phyloP scores from a whole-genome alignment of 1,140 invertebrate genomes.

The Cardiocondyla obscurior region DNA sequence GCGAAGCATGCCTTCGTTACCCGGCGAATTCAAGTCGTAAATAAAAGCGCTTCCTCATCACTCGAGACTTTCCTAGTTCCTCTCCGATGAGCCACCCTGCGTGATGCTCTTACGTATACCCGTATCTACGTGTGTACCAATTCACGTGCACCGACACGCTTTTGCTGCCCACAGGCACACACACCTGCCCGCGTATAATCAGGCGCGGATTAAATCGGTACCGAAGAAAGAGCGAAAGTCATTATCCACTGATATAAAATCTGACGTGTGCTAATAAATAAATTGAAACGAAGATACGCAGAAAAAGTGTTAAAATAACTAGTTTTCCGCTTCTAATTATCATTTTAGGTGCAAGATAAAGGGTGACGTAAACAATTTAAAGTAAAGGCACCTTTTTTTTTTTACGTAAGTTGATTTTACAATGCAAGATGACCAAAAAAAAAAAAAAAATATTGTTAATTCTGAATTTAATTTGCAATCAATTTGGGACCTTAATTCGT shows the following conservation, averaged over 20 bases:
- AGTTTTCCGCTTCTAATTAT: background rate
- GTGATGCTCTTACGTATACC: constrained; percentile 73
- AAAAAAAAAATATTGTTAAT: too few relatives aligned
- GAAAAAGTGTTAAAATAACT: background rate
- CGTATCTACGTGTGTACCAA: constrained; percentile 64
- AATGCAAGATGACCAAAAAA: background rate
- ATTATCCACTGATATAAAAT: constrained; percentile 9
- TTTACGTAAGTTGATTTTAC: background rate
- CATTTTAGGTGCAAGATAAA: background rate
- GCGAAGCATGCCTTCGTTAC: constrained; percentile 57
- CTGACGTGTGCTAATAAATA: constrained; percentile 32
- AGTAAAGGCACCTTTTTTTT: background rate
- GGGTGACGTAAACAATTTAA: background rate
- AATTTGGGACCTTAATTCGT: background rate
- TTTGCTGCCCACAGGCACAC: constrained; percentile 3
- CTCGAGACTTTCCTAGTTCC: constrained; percentile 80
- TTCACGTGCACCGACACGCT: constrained; percentile 38
- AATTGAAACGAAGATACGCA: background rate
- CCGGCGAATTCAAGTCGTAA: constrained; percentile 55
- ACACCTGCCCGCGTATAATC: background rate
- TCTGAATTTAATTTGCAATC: background rate
- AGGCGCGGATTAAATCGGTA: constrained; percentile 42
- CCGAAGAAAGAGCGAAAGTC: constrained; percentile 48
- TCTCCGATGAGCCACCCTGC: constrained; percentile 79
- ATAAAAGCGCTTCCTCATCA: constrained; percentile 70